Percentiles rank a stretch among this genome's conserved stretches.
Evolutionary conservation across 2,113 vertebrate genomes (phyloP).

Genomic region (Calyptommatus sinebrachiatus): DNA sequence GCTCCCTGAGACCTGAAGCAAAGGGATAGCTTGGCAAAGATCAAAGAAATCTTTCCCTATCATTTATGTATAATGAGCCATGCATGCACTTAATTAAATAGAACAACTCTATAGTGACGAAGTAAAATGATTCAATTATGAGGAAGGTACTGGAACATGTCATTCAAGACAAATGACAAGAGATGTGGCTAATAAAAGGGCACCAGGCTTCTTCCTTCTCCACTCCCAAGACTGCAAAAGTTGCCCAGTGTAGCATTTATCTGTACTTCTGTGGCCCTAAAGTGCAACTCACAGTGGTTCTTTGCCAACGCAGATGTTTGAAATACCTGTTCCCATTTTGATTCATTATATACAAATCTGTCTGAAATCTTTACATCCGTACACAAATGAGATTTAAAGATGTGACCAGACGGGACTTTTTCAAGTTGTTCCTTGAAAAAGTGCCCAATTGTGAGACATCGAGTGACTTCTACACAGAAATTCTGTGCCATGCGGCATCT

Average conservation of each 20-base stretch:
- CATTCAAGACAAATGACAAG: background rate
- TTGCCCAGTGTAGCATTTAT: background rate
- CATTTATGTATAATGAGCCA: conserved; percentile 16
- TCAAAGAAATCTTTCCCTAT: conserved; percentile 1
- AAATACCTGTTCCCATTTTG: background rate
- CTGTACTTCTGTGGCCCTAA: background rate
- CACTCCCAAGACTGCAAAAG: background rate
- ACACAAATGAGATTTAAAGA: no score
- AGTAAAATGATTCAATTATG: background rate
- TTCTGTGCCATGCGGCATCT: no score
- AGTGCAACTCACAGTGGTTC: background rate
- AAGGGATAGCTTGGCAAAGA: background rate
- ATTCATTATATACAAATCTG: background rate
- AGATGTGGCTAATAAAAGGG: background rate
- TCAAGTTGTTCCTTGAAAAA: no score
- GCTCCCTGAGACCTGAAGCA: background rate
- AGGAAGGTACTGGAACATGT: background rate
- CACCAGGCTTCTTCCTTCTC: background rate
- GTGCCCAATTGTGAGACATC: no score
- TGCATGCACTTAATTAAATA: conserved; percentile 30
- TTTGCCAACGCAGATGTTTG: background rate
- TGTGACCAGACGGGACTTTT: no score
- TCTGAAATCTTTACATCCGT: background rate
- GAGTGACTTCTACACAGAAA: background rate
- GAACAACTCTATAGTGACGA: background rate